A percentile compares a stretch with the other conserved stretches of the same genome.
Evolutionary conservation across 2,888 invertebrate genomes (phyloP).

Genomic region (Luperina testacea): DNA sequence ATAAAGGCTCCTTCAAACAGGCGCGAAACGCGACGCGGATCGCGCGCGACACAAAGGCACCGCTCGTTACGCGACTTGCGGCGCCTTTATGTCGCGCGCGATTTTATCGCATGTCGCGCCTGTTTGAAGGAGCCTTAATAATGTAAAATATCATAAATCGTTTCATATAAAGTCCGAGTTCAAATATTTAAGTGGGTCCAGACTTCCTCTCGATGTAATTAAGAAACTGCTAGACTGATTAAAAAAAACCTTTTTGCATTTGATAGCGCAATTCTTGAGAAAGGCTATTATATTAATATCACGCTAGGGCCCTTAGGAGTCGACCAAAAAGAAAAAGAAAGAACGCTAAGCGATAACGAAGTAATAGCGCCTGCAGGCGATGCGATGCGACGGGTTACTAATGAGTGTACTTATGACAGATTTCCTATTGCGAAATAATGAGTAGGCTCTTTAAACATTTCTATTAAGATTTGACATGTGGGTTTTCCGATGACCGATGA

Average conservation of each 20-base stretch:
- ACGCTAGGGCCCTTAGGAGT: neutral
- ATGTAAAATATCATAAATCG: no score
- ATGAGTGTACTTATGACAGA: neutral
- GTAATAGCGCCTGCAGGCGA: neutral
- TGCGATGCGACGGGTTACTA: neutral
- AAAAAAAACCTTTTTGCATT: neutral
- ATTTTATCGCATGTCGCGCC: no score
- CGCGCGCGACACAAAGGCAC: no score
- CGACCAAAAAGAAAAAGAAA: neutral
- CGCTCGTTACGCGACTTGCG: no score
- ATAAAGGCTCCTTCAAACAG: no score
- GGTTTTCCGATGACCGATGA: slow-evolving; percentile 29
- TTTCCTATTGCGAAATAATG: neutral
- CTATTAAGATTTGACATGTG: slow-evolving; percentile 20
- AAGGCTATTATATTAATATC: neutral
- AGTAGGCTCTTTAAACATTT: neutral
- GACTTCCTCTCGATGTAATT: neutral
- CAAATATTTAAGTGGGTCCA: neutral
- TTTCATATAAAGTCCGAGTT: neutral
- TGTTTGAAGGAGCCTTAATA: no score
- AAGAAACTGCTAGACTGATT: neutral
- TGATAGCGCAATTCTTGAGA: neutral
- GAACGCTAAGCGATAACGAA: neutral
- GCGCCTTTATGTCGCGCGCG: no score
- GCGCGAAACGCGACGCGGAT: no score